Conservation (phyloP, 2,888 invertebrate species). For the Calephelis perditalis region DNA sequence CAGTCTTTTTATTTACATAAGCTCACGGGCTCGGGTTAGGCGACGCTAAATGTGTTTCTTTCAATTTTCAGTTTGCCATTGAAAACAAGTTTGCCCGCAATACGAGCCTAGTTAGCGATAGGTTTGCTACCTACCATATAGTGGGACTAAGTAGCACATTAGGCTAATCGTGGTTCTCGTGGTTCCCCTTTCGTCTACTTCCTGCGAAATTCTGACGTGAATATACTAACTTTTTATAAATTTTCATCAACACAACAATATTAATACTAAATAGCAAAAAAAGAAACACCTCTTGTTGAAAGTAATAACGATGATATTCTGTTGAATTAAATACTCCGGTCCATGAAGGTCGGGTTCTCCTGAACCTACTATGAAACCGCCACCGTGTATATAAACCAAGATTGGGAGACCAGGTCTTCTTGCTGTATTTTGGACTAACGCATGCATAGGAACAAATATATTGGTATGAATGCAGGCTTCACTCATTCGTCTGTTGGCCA, state of each 20-base stretch:
- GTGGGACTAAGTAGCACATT: too few relatives aligned
- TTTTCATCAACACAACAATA: too few relatives aligned
- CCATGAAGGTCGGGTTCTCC: slow-evolving; percentile 59
- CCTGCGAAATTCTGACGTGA: too few relatives aligned
- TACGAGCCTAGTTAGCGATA: too few relatives aligned
- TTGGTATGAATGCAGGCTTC: slow-evolving; percentile 64
- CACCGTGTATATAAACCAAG: slow-evolving; percentile 64
- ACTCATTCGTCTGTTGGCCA: slow-evolving; percentile 40
- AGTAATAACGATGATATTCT: slow-evolving; percentile 58
- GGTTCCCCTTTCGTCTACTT: too few relatives aligned
- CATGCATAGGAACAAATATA: slow-evolving; percentile 52
- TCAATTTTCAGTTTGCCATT: slow-evolving; percentile 46
- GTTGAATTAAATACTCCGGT: slow-evolving; percentile 55
- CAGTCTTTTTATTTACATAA: too few relatives aligned
- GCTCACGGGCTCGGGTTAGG: too few relatives aligned
- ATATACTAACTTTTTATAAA: too few relatives aligned
- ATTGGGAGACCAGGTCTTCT: slow-evolving; percentile 42
- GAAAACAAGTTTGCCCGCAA: slow-evolving; percentile 19
- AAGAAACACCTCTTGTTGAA: slow-evolving; percentile 60
- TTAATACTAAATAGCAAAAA: too few relatives aligned
- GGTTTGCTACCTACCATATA: too few relatives aligned
- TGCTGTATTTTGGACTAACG: slow-evolving; percentile 31
- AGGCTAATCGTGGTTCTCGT: too few relatives aligned
- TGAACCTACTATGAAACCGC: slow-evolving; percentile 62
- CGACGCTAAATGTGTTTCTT: slow-evolving; percentile 18